Conservation (phyloP, 2,797 vertebrate genomes). For the Cirrhinus mrigala region DNA sequence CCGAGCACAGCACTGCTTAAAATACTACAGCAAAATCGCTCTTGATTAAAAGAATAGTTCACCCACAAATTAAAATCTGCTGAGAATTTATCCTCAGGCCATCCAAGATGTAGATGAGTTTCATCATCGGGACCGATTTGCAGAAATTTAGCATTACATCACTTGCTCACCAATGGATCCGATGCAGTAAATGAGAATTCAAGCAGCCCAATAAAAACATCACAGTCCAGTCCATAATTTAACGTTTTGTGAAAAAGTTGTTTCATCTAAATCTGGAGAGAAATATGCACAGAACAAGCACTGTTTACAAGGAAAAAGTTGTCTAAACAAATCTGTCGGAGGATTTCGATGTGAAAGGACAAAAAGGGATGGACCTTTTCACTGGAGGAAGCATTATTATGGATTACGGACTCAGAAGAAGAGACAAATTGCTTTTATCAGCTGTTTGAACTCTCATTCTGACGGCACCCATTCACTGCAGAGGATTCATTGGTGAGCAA, state of each 20-base stretch:
- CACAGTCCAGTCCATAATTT: background rate
- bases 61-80: background rate
- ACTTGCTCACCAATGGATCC: background rate
- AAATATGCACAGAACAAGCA: background rate
- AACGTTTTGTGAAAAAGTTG: background rate
- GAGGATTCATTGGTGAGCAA: background rate
- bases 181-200: background rate
- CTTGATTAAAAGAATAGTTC: background rate
- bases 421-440: background rate
- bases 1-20: background rate
- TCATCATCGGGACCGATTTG: background rate
- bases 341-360: background rate
- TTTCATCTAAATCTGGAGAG: background rate
- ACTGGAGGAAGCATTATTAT: no score
- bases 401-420: background rate
- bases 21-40: background rate
- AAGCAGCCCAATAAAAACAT: background rate
- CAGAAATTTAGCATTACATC: background rate
- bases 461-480: background rate
- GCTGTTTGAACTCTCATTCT: background rate
- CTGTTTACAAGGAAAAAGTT: background rate
- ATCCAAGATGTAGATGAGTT: background rate
- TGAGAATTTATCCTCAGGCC: background rate
- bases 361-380: background rate
- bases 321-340: background rate